Conservation (phyloP, 2,888 invertebrate species). For the Caradrina kadenii region DNA sequence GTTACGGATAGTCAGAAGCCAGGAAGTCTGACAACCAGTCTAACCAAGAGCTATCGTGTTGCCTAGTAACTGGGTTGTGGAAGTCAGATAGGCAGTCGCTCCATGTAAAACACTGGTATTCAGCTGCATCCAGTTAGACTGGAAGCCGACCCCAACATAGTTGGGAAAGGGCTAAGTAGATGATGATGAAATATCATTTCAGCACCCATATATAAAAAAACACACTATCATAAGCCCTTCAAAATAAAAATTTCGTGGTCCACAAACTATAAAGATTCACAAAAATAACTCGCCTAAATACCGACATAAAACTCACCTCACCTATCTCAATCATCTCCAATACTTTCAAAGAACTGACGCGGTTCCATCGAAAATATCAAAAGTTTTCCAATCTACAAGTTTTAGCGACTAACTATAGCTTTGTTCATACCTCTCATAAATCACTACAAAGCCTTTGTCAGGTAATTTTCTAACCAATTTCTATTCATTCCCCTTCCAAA, state of each 20-base stretch:
- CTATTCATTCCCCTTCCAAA: constrained; percentile 27
- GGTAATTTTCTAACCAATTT: constrained; percentile 34
- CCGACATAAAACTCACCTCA: background rate
- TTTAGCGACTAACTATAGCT: constrained; percentile 35
- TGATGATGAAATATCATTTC: too few relatives aligned
- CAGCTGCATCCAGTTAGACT: too few relatives aligned
- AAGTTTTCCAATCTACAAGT: constrained; percentile 60
- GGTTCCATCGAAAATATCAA: constrained; percentile 33
- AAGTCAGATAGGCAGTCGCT: too few relatives aligned
- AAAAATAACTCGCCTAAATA: background rate
- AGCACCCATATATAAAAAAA: too few relatives aligned
- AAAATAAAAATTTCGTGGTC: background rate
- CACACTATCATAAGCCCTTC: background rate
- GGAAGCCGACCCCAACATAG: too few relatives aligned
- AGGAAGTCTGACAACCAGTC: too few relatives aligned
- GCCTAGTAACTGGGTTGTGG: too few relatives aligned
- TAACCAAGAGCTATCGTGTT: too few relatives aligned
- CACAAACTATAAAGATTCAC: too few relatives aligned
- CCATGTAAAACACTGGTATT: too few relatives aligned
- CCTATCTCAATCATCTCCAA: constrained; percentile 26
- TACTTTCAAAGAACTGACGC: constrained; percentile 36
- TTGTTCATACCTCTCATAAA: constrained; percentile 40
- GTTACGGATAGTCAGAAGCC: too few relatives aligned
- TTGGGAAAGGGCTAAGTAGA: too few relatives aligned
- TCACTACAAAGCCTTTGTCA: constrained; percentile 39